Percentiles rank a stretch among this genome's conserved stretches.
These are phyloP conservation scores for Trissoscelio sp. DNA, from an alignment of 2,888 invertebrate genomes.

Conservation along the genomic window DNA sequence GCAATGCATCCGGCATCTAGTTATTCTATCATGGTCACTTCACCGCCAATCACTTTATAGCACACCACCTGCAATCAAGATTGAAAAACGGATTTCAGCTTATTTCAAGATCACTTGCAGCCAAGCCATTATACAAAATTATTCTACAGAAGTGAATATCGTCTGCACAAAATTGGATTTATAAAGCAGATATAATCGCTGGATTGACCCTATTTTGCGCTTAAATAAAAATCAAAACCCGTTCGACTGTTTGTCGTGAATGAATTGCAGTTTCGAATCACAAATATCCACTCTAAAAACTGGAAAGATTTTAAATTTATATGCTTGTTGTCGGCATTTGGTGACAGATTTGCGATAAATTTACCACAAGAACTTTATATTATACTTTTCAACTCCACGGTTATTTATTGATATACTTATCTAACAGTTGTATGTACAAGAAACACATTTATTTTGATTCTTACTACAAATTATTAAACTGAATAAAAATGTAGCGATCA, in stretches of 20 bases:
- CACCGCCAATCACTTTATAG: constrained; percentile 54
- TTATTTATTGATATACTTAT: background rate
- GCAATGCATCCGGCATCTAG: constrained; percentile 62
- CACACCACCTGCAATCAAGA: constrained; percentile 72
- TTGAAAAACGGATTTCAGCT: constrained; percentile 21
- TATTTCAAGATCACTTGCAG: constrained; percentile 23
- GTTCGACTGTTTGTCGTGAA: background rate
- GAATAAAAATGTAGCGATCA: too few relatives aligned
- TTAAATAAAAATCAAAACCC: constrained; percentile 10
- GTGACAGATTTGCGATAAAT: background rate
- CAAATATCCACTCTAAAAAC: constrained; percentile 1
- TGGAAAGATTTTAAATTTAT: constrained; percentile 12
- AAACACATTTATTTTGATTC: too few relatives aligned
- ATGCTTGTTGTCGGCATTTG: background rate
- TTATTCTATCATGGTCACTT: constrained; percentile 70
- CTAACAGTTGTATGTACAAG: too few relatives aligned
- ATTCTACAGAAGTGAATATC: constrained; percentile 6
- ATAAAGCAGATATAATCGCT: constrained; percentile 3
- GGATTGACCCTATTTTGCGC: constrained; percentile 17
- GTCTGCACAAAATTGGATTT: constrained; percentile 3
- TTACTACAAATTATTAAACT: too few relatives aligned
- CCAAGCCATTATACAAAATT: constrained; percentile 3
- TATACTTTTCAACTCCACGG: background rate
- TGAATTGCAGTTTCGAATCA: background rate
- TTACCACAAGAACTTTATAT: background rate